Percentiles rank a stretch among this genome's conserved stretches.
phyloP scores from a whole-genome alignment of 1,140 invertebrate species.

The Oryctes rhinoceros region DNA sequence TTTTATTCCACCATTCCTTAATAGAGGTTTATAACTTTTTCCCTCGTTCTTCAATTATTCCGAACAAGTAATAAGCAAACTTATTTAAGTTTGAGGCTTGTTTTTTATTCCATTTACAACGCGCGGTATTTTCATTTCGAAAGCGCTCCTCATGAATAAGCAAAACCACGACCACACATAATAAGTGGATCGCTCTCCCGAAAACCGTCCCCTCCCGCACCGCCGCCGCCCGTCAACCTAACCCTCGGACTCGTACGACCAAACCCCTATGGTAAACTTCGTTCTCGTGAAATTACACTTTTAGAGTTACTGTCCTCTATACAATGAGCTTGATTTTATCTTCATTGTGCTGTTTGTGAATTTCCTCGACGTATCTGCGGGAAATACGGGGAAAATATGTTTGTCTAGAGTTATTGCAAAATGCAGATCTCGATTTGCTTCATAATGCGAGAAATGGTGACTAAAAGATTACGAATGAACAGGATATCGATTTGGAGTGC shows the following conservation, averaged over 20 bases:
- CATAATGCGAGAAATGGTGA: background rate
- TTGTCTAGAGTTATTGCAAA: conserved; percentile 14
- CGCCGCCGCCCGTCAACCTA: conserved; percentile 26
- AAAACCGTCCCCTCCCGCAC: conserved; percentile 35
- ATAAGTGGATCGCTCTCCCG: conserved; percentile 1
- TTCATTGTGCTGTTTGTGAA: conserved; percentile 53
- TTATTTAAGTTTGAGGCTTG: conserved; percentile 55
- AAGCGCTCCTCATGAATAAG: conserved; percentile 59
- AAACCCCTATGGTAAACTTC: conserved; percentile 51
- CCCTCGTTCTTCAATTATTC: conserved; percentile 53
- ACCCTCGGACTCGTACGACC: background rate
- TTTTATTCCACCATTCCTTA: background rate
- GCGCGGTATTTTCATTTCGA: conserved; percentile 57
- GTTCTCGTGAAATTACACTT: conserved; percentile 55
- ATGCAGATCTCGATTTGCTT: background rate
- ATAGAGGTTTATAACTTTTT: conserved; percentile 46
- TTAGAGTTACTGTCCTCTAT: conserved; percentile 52
- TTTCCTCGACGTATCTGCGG: conserved; percentile 15
- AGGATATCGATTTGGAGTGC: too few relatives aligned
- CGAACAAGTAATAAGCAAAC: conserved; percentile 57
- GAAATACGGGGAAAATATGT: conserved; percentile 26
- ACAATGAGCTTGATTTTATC: conserved; percentile 52
- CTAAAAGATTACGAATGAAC: too few relatives aligned
- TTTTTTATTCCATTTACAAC: conserved; percentile 56
- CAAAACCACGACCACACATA: conserved; percentile 51